These are phyloP conservation scores for Eupsilia transversa DNA, from an alignment of 2,888 invertebrate genomes.

Conservation along the genomic window DNA sequence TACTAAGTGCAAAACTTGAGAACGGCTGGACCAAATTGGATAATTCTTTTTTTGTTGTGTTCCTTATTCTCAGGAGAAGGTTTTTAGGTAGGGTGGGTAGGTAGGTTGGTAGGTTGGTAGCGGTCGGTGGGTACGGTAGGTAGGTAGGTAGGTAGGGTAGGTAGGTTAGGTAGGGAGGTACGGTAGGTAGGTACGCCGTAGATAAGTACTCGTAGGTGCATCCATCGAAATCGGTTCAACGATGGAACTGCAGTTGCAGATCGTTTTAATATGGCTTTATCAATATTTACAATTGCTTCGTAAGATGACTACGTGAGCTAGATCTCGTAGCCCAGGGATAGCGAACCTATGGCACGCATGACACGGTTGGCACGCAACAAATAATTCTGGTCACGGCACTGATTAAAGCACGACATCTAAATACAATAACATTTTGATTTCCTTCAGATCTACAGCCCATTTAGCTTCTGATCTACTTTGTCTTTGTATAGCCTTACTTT, in stretches of 20 bases:
- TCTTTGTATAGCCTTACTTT: background rate
- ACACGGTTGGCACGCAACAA: background rate
- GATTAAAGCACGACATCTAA: slow-evolving; percentile 11
- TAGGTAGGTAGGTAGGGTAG: too few relatives aligned
- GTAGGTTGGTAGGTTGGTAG: too few relatives aligned
- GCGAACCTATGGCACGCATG: background rate
- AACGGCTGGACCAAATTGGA: too few relatives aligned
- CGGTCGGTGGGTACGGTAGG: too few relatives aligned
- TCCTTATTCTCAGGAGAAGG: too few relatives aligned
- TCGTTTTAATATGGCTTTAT: background rate
- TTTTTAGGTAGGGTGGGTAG: too few relatives aligned
- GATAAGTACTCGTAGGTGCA: background rate
- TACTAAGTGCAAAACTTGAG: too few relatives aligned
- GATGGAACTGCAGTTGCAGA: background rate
- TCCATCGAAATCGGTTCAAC: background rate
- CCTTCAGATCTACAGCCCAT: background rate
- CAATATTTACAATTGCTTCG: slow-evolving; percentile 10
- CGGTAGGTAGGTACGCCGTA: too few relatives aligned
- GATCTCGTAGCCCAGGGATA: background rate
- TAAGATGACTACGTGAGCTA: slow-evolving; percentile 14
- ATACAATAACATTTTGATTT: background rate
- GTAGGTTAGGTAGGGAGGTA: too few relatives aligned
- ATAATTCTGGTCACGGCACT: slow-evolving; percentile 12
- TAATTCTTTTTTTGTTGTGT: too few relatives aligned
- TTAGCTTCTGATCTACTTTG: background rate